These are phyloP conservation scores for Hermatobates lingyangjiaoensis DNA, from an alignment of 1,140 invertebrate species.

Conservation along the genomic window DNA sequence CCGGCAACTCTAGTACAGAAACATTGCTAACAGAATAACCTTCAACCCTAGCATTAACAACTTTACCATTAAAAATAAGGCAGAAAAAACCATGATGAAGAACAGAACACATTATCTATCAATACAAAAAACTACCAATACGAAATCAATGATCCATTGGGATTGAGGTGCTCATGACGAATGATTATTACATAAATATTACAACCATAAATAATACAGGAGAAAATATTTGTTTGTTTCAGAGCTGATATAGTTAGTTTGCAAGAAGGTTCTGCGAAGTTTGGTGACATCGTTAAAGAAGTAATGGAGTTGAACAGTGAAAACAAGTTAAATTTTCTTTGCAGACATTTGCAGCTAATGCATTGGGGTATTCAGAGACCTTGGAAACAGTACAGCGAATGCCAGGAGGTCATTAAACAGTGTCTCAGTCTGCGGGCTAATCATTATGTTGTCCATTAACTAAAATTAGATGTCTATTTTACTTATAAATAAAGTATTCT, in stretches of 20 bases:
- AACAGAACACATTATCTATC: neutral
- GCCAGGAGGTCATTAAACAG: conserved; percentile 19
- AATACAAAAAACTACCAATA: neutral
- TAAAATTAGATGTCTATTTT: too few relatives aligned
- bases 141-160: neutral
- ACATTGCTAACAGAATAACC: too few relatives aligned
- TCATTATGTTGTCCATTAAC: conserved; percentile 15
- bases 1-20: too few relatives aligned
- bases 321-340: conserved; percentile 11
- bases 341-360: conserved; percentile 12
- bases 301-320: conserved; percentile 7
- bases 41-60: too few relatives aligned
- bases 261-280: conserved; percentile 12
- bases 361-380: conserved; percentile 14
- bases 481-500: too few relatives aligned
- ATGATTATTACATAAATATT: neutral
- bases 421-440: conserved; percentile 14
- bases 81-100: neutral
- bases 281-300: conserved; percentile 8
- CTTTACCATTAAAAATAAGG: neutral
- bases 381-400: conserved; percentile 16
- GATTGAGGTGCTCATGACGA: neutral
- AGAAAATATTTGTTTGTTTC: too few relatives aligned
- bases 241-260: conserved; percentile 7
- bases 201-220: neutral